Evolutionary conservation across 2,797 vertebrate species (phyloP), one percentile per base, ranked within the genome.

Genomic region (Scleropages formosus): DNA sequence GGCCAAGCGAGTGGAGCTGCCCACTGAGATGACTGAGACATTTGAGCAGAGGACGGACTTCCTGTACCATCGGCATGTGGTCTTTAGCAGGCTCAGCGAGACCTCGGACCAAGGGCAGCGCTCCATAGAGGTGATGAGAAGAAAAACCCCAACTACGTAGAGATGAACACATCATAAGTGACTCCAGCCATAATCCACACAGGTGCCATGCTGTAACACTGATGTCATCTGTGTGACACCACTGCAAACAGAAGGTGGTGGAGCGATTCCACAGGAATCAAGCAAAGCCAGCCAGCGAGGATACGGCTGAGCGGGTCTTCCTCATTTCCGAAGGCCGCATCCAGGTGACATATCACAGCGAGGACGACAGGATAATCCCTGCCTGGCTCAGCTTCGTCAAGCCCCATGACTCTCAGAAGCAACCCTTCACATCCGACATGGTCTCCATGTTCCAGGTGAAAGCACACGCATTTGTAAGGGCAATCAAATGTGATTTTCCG

Each of bases 31-130:
- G 89, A 91, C 77, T 0, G 94, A 98, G 84, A 84, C 79, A 75
- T 99, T 93, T 0, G 3, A 86, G 18, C 87, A 87, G 0, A 89
- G 95, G 0, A 8, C 78, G 0, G 95, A 99, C 86, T 91, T 94
- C 81, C 93, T 98, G 1, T 85, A 81, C 73, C 79, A 84, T 79
- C 90, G 93, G 4, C 89, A 90, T 0, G 53, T 77, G 0, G 4
- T 78, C 18, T 95, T 95, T 0, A 80, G 83, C 0, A 75, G 76
- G 80, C 66, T n/a, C 72, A 4, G 87, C 87, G 75, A 82, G 83
- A 60, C 0, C 58, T 0, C 15, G 24, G 4, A 51, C 27, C 8
- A 2, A 16, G 44, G 26, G 31, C 27, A 46, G 10, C 65, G n/a
- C 6, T 74, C 26, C 1, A 6, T 88, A 12, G 49, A 81, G 87